phyloP scores from a whole-genome alignment of 2,113 vertebrate genomes.

The Trochalopteron elliotii region DNA sequence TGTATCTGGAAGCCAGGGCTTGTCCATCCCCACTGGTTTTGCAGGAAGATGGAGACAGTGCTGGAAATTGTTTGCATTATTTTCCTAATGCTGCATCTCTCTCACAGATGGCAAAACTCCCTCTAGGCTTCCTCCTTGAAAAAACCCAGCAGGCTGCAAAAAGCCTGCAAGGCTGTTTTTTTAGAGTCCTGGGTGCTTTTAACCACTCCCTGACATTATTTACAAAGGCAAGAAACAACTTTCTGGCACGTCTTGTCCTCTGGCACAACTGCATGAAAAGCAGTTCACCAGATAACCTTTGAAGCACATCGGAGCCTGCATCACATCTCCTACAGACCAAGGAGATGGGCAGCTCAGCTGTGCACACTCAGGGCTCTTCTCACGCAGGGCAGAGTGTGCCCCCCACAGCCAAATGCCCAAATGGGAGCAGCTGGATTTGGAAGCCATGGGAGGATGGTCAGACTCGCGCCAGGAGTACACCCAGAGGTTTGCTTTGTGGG shows the following conservation, averaged over 20 bases:
- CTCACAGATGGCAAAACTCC: background rate
- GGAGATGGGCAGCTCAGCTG: background rate
- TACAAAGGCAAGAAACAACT: background rate
- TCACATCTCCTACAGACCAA: background rate
- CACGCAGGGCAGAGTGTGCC: background rate
- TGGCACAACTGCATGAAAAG: background rate
- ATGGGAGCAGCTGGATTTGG: background rate
- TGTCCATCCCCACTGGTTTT: background rate
- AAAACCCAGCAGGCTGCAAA: background rate
- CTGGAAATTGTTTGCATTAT: background rate
- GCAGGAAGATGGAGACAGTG: background rate
- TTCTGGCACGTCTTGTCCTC: background rate
- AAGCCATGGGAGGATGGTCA: background rate
- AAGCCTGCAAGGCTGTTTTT: background rate
- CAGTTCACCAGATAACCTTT: background rate
- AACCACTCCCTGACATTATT: background rate
- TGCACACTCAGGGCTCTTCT: rapidly evolving
- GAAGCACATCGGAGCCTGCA: background rate
- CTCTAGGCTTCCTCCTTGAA: background rate
- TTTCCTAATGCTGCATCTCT: background rate
- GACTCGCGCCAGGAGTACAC: background rate
- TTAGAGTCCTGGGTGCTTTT: background rate
- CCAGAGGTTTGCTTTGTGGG: background rate
- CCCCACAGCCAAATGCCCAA: background rate
- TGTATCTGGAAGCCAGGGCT: background rate